Percentiles rank a stretch among this genome's conserved stretches.
These are phyloP conservation scores for Acrocephalus kingi DNA, from an alignment of 2,113 vertebrate genomes.

Conservation along the genomic window DNA sequence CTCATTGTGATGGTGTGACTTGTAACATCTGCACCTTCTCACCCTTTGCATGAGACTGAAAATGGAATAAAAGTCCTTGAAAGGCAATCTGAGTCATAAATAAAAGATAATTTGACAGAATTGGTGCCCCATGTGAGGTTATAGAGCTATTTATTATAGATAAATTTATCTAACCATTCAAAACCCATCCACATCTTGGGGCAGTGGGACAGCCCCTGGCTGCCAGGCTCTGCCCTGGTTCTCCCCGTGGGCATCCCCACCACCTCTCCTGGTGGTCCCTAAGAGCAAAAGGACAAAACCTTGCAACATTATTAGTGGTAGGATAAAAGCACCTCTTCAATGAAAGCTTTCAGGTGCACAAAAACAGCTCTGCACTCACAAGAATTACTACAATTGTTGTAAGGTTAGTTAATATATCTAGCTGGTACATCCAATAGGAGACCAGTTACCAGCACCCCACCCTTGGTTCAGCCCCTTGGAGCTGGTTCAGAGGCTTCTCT, in stretches of 20 bases:
- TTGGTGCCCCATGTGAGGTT: too few relatives aligned
- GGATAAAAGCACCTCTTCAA: background rate
- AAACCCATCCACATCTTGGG: too few relatives aligned
- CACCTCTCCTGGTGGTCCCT: accelerated
- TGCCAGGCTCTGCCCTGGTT: background rate
- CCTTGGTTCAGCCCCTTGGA: background rate
- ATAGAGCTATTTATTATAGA: too few relatives aligned
- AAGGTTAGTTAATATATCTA: background rate
- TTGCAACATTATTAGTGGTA: too few relatives aligned
- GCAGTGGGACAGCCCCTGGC: accelerated
- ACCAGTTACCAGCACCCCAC: background rate
- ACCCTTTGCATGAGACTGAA: too few relatives aligned
- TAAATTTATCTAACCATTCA: too few relatives aligned
- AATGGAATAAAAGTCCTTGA: too few relatives aligned
- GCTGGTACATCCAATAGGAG: background rate
- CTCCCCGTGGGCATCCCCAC: too few relatives aligned
- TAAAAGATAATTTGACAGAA: too few relatives aligned
- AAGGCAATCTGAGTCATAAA: too few relatives aligned
- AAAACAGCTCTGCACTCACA: accelerated
- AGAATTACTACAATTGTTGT: background rate
- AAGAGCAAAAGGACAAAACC: background rate
- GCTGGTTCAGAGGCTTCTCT: background rate
- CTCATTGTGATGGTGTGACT: too few relatives aligned
- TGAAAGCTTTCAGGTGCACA: background rate
- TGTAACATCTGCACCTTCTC: too few relatives aligned